These are phyloP conservation scores for Laterallus jamaicensis DNA, from an alignment of 2,113 vertebrate species.

Conservation along the genomic window DNA sequence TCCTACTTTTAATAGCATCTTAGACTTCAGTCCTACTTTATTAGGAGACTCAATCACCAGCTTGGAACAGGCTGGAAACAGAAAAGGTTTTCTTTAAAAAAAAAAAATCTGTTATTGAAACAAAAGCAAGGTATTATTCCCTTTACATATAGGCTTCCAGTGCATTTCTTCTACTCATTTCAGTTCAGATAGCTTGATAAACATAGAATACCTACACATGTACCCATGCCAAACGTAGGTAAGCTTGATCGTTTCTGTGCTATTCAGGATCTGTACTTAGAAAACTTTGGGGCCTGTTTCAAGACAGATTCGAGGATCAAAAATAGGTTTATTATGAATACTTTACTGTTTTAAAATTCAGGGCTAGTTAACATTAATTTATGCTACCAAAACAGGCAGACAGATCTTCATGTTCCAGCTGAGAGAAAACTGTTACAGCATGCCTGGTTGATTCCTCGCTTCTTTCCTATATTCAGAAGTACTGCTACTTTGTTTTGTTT, in stretches of 20 bases:
- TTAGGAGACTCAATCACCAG: neutral
- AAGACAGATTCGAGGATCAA: neutral
- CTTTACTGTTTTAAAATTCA: neutral
- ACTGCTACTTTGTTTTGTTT: constrained; percentile 46
- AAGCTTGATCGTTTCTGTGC: neutral
- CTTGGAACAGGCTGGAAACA: neutral
- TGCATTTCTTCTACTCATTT: neutral
- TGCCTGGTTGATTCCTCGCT: constrained; percentile 28
- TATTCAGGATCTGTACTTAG: neutral
- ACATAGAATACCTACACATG: neutral
- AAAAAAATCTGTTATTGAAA: neutral
- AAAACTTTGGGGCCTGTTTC: neutral
- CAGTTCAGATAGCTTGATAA: neutral
- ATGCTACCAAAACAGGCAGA: constrained; percentile 39
- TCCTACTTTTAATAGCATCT: neutral
- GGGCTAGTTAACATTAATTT: constrained; percentile 11
- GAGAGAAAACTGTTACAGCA: neutral
- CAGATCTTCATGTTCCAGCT: constrained; percentile 35
- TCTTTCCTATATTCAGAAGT: constrained; percentile 62
- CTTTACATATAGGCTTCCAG: neutral
- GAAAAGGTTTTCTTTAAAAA: neutral
- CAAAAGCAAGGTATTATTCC: neutral
- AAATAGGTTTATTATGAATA: neutral
- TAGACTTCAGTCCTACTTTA: neutral
- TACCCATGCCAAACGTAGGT: neutral